Conservation (phyloP, 2,888 invertebrate species). For the Nomada flava region DNA sequence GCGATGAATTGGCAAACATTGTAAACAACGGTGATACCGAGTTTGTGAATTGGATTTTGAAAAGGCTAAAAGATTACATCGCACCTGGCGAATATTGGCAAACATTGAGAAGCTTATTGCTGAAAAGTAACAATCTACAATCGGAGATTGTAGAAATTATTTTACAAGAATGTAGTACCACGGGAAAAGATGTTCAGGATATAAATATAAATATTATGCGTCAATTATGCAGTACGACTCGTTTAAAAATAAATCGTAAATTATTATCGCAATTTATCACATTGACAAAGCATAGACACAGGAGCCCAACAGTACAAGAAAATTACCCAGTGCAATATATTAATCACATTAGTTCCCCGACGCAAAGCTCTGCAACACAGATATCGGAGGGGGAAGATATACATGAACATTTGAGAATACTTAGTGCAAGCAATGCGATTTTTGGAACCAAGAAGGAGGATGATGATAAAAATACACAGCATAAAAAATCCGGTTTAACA, state of each 20-base stretch:
- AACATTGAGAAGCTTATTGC: conserved; percentile 51
- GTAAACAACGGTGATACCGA: neutral
- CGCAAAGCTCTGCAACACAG: neutral
- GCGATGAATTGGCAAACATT: neutral
- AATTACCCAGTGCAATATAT: fast-evolving
- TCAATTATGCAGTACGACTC: neutral
- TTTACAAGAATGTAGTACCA: conserved; percentile 63
- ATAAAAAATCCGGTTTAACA: neutral
- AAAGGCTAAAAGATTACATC: neutral
- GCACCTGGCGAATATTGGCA: conserved; percentile 62
- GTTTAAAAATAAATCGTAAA: neutral
- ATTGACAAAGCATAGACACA: neutral
- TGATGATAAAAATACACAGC: neutral
- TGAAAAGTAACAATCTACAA: conserved; percentile 8
- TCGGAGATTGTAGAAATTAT: conserved; percentile 48
- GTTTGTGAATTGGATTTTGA: neutral
- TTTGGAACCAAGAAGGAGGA: neutral
- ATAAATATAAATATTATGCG: conserved; percentile 58
- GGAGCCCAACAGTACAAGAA: neutral
- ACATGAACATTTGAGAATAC: neutral
- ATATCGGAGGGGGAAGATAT: neutral
- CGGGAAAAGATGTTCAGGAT: conserved; percentile 53
- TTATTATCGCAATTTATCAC: conserved; percentile 23
- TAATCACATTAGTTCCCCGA: neutral
- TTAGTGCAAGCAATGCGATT: neutral